phyloP scores from a whole-genome alignment of 2,797 vertebrate genomes.

The Dendrocincla tyrannina region DNA sequence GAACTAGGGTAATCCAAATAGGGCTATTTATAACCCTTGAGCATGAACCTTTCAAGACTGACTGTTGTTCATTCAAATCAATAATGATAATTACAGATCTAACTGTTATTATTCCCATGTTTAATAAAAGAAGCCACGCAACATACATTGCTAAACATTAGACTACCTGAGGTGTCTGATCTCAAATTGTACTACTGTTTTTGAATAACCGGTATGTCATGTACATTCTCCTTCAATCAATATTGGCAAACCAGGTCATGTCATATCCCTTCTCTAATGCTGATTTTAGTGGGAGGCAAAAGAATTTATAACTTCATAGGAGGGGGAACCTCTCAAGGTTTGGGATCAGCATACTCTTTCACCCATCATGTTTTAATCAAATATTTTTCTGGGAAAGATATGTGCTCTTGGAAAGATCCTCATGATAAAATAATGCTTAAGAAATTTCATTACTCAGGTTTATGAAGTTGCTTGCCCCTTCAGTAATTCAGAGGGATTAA shows the following conservation, averaged over 20 bases:
- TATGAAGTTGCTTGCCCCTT: neutral
- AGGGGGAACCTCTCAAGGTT: neutral
- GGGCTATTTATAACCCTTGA: neutral
- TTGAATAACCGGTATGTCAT: neutral
- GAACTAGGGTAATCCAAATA: neutral
- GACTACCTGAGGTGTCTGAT: neutral
- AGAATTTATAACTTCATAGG: neutral
- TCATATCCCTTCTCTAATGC: neutral
- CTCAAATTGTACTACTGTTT: neutral
- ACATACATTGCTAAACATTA: neutral
- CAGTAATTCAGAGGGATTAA: constrained; percentile 35
- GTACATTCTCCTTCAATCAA: neutral
- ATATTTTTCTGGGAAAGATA: neutral
- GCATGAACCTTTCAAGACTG: neutral
- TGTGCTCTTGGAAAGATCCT: neutral
- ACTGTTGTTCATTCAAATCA: neutral
- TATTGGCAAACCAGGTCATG: neutral
- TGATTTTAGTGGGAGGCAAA: neutral
- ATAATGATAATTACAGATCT: neutral
- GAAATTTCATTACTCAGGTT: constrained; percentile 16
- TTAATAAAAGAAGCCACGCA: constrained; percentile 1
- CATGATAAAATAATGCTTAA: neutral
- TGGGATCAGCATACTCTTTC: neutral
- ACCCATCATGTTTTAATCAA: neutral
- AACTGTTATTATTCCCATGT: neutral